Percentiles rank a stretch among this genome's conserved stretches.
Conservation (phyloP, 2,113 vertebrate species). For the Pluvialis apricaria region DNA sequence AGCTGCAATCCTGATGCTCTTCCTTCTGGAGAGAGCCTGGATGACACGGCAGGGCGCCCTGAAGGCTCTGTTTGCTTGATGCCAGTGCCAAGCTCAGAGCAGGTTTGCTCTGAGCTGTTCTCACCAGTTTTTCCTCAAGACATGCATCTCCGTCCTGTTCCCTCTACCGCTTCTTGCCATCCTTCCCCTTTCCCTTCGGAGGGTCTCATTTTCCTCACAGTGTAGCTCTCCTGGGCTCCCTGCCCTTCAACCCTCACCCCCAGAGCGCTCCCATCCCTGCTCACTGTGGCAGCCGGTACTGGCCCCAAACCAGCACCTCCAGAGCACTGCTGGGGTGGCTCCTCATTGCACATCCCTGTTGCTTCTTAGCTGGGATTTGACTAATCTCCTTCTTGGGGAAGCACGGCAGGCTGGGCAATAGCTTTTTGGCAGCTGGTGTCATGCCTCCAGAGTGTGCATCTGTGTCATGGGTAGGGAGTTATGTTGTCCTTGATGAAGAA, state of each 20-base stretch:
- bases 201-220: neutral
- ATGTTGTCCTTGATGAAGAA: slow-evolving; percentile 20
- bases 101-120: neutral
- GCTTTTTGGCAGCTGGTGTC: slow-evolving; percentile 19
- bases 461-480: neutral
- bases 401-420: neutral
- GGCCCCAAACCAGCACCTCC: neutral
- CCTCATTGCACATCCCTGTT: neutral
- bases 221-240: neutral
- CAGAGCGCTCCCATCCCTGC: rapidly evolving
- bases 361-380: neutral
- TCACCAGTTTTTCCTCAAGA: neutral
- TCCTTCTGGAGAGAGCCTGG: neutral
- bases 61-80: neutral
- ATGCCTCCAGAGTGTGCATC: neutral
- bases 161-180: neutral
- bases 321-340: neutral
- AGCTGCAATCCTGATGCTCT: neutral
- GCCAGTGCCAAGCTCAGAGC: neutral
- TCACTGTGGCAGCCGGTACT: neutral
- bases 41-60: neutral
- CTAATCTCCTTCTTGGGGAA: slow-evolving; percentile 2
- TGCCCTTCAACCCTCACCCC: neutral
- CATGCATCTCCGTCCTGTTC: neutral
- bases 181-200: neutral